These are phyloP conservation scores for Nemurella pictetii DNA, from an alignment of 2,888 invertebrate genomes.

Conservation along the genomic window DNA sequence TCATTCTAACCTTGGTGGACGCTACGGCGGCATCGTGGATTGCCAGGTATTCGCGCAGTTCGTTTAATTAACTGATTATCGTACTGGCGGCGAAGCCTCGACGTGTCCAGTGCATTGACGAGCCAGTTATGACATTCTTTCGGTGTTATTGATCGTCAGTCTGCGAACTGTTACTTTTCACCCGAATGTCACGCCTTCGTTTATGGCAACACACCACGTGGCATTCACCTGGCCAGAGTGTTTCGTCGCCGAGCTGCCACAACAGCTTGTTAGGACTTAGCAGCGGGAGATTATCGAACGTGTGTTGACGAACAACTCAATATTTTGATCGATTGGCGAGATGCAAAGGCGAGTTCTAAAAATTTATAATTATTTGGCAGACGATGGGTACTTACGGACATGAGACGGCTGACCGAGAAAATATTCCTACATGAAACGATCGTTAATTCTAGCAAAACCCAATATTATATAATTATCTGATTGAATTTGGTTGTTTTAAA, in stretches of 20 bases:
- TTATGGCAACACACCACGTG: not conserved
- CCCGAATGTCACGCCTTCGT: not conserved
- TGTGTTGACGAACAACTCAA: not conserved
- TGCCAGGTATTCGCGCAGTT: no score
- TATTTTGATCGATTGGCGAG: not conserved
- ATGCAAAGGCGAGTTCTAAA: not conserved
- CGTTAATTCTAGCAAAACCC: constrained; percentile 2
- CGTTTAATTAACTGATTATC: not conserved
- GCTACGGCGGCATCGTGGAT: not conserved
- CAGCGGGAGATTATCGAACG: not conserved
- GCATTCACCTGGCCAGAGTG: not conserved
- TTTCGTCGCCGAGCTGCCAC: not conserved
- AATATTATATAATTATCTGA: constrained; percentile 8
- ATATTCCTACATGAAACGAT: not conserved
- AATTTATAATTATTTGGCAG: not conserved
- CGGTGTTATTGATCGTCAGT: no score
- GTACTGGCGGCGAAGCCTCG: no score
- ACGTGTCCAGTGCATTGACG: not conserved
- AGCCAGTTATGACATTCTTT: not conserved
- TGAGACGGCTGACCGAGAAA: not conserved
- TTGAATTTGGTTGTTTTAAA: constrained; percentile 6
- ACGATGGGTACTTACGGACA: not conserved
- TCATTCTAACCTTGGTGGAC: not conserved
- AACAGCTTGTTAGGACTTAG: not conserved
- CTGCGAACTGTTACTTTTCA: not conserved